Conservation (phyloP, 2,888 invertebrate species). For the Lasioglossum marginatum region DNA sequence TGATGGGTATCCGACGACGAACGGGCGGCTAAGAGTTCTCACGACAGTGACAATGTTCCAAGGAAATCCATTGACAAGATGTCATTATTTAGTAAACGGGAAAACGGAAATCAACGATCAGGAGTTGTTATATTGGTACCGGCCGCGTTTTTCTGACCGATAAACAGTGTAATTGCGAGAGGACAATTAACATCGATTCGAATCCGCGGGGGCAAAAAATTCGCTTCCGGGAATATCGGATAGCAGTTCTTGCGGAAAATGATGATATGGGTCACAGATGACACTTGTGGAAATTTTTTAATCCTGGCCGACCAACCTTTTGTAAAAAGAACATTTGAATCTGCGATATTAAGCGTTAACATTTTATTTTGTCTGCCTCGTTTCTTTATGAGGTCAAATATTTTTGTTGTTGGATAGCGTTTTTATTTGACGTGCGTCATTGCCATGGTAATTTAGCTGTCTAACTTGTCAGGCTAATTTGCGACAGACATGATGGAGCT, state of each 20-base stretch:
- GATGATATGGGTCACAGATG: background rate
- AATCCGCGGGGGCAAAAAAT: constrained; percentile 22
- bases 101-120: constrained; percentile 59
- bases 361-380: too few relatives aligned
- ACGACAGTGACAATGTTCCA: background rate
- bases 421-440: background rate
- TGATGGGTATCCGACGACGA: background rate
- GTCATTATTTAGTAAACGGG: constrained; percentile 43
- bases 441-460: background rate
- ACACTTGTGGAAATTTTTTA: background rate
- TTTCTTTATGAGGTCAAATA: too few relatives aligned
- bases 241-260: background rate
- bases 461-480: background rate
- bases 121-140: constrained; percentile 24
- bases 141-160: constrained; percentile 38
- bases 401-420: background rate
- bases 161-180: constrained; percentile 51
- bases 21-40: background rate
- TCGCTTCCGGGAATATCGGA: constrained; percentile 39
- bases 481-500: background rate
- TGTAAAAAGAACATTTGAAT: background rate
- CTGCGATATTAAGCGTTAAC: background rate
- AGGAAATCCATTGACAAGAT: constrained; percentile 44
- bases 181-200: constrained; percentile 34
- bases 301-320: background rate